These are phyloP conservation scores for Galerucella pusilla DNA, from an alignment of 2,888 invertebrate species.

Conservation along the genomic window DNA sequence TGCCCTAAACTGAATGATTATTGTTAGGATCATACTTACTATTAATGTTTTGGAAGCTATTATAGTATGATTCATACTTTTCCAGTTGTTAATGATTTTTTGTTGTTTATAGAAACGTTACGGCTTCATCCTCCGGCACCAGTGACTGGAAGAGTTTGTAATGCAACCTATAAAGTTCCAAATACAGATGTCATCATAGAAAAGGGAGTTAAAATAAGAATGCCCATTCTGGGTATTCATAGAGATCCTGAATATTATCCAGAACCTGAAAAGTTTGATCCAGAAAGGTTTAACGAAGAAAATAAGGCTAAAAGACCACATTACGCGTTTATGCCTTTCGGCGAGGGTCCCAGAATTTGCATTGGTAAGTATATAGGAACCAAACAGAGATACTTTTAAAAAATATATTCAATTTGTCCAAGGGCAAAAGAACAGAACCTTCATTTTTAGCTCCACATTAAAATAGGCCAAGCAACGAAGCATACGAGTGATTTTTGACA, in stretches of 20 bases:
- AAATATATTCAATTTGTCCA: not conserved
- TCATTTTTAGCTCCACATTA: too few species aligned
- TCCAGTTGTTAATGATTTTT: not conserved
- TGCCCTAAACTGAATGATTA: too few species aligned
- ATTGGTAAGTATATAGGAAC: constrained; percentile 63
- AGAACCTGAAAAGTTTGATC: constrained; percentile 72
- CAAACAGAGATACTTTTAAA: too few species aligned
- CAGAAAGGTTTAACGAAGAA: constrained; percentile 70
- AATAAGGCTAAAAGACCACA: constrained; percentile 67
- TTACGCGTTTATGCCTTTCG: constrained; percentile 63
- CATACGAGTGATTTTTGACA: too few species aligned
- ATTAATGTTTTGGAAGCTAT: too few species aligned
- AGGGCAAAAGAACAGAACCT: too few species aligned
- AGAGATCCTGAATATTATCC: constrained; percentile 58
- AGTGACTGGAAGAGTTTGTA: constrained; percentile 47
- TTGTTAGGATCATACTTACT: too few species aligned
- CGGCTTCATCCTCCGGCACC: constrained; percentile 49
- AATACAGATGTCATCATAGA: constrained; percentile 45
- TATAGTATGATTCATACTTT: not conserved
- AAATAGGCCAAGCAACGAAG: too few species aligned
- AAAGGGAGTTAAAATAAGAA: constrained; percentile 44
- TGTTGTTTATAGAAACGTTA: constrained; percentile 48
- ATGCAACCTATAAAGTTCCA: constrained; percentile 49
- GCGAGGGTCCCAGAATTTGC: constrained; percentile 70
- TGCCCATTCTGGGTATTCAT: constrained; percentile 50